phyloP scores from a whole-genome alignment of 2,888 invertebrate species.

The Rotaria socialis region DNA sequence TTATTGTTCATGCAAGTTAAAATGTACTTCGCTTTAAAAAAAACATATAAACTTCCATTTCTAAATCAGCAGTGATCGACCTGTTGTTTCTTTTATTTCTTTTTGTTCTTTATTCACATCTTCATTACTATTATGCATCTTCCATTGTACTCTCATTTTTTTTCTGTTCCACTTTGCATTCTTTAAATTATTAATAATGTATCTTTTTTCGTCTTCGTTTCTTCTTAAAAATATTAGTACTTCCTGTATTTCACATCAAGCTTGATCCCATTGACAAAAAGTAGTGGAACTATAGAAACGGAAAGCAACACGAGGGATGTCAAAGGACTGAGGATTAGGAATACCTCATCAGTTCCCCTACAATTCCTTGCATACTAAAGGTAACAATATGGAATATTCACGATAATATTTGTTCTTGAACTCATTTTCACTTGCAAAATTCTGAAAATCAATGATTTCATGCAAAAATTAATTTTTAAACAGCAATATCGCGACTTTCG shows the following conservation, averaged over 20 bases:
- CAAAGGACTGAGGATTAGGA: too few relatives aligned
- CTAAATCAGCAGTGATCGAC: background rate
- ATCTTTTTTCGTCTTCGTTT: background rate
- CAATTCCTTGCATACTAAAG: too few relatives aligned
- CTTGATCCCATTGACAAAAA: background rate
- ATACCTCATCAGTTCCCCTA: too few relatives aligned
- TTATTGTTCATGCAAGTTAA: background rate
- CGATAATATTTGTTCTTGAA: too few relatives aligned
- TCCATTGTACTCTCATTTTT: background rate
- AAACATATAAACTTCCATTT: background rate
- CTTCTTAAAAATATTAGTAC: background rate
- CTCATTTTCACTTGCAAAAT: too few relatives aligned
- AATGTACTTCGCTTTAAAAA: conserved; percentile 1
- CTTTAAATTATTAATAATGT: conserved; percentile 23
- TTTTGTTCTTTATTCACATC: background rate
- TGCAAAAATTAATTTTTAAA: too few relatives aligned
- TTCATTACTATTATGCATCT: background rate
- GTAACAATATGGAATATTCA: too few relatives aligned
- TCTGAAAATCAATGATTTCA: too few relatives aligned
- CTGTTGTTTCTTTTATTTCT: background rate
- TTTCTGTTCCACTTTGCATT: background rate
- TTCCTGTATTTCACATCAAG: background rate
- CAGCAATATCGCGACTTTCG: too few relatives aligned
- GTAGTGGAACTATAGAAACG: too few relatives aligned
- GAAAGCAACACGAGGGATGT: too few relatives aligned